phyloP scores from a whole-genome alignment of 2,797 vertebrate genomes.

The Chloroceryle inda region DNA sequence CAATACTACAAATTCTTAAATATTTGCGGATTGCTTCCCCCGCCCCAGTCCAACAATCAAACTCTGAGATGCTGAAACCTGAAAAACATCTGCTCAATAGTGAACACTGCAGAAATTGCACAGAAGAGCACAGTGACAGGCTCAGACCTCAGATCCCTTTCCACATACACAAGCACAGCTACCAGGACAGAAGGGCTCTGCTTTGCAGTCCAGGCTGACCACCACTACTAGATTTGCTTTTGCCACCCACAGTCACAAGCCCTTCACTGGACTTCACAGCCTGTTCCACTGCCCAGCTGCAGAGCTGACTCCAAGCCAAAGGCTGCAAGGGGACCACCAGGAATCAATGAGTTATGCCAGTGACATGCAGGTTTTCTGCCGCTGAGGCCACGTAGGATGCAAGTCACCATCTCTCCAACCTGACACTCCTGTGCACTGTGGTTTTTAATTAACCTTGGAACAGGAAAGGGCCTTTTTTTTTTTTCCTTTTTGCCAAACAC shows the following conservation, averaged over 20 bases:
- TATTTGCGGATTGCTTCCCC: background rate
- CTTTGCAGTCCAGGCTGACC: background rate
- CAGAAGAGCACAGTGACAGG: fast-evolving
- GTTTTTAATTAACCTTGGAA: slow-evolving; percentile 85
- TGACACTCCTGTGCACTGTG: slow-evolving; percentile 9
- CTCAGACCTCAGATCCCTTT: background rate
- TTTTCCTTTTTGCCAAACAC: slow-evolving; percentile 60
- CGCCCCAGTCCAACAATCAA: background rate
- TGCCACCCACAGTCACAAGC: fast-evolving
- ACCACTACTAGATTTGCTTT: background rate
- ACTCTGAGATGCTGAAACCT: background rate
- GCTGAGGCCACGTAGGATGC: background rate
- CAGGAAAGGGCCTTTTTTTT: slow-evolving; percentile 68
- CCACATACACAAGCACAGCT: background rate
- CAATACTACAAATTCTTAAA: background rate
- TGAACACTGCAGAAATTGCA: background rate
- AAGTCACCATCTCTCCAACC: background rate
- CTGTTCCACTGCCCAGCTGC: fast-evolving
- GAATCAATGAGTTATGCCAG: fast-evolving
- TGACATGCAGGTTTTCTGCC: background rate
- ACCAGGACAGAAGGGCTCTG: background rate
- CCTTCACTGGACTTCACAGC: fast-evolving
- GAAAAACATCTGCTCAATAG: background rate
- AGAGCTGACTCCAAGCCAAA: background rate
- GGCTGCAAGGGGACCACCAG: background rate